These are phyloP conservation scores for Cheilosia grossa DNA, from an alignment of 2,888 invertebrate genomes.

Conservation along the genomic window DNA sequence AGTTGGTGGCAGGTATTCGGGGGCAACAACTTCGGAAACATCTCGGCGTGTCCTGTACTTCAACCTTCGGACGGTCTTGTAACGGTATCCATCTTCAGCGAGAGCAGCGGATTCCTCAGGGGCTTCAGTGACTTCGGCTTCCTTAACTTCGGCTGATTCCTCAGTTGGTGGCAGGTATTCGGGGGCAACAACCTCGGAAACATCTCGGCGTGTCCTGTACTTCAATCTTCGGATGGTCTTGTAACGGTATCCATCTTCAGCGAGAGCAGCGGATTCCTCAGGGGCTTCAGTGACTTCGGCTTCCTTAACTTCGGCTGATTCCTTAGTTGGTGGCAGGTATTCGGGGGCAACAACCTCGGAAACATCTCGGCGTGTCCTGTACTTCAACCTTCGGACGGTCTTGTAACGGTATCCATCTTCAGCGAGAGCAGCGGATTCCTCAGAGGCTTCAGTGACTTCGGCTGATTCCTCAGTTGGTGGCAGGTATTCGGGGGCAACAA, in stretches of 20 bases:
- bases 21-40: constrained; percentile 40
- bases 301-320: constrained; percentile 26
- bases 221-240: constrained; percentile 48
- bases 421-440: constrained; percentile 76
- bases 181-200: constrained; percentile 74
- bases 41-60: constrained; percentile 77
- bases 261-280: constrained; percentile 17
- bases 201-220: constrained; percentile 27
- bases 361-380: constrained; percentile 79
- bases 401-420: constrained; percentile 79
- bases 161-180: constrained; percentile 77
- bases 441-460: constrained; percentile 63
- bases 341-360: constrained; percentile 77
- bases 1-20: constrained; percentile 54
- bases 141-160: constrained; percentile 47
- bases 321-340: constrained; percentile 75
- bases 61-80: constrained; percentile 77
- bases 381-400: constrained; percentile 78
- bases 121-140: constrained; percentile 59
- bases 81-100: constrained; percentile 77
- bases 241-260: constrained; percentile 63
- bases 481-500: constrained; percentile 47
- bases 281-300: constrained; percentile 13
- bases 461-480: constrained; percentile 70
- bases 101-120: constrained; percentile 76